These are phyloP conservation scores for Catostomus latipinnis DNA, from an alignment of 2,797 vertebrate species.

Conservation along the genomic window DNA sequence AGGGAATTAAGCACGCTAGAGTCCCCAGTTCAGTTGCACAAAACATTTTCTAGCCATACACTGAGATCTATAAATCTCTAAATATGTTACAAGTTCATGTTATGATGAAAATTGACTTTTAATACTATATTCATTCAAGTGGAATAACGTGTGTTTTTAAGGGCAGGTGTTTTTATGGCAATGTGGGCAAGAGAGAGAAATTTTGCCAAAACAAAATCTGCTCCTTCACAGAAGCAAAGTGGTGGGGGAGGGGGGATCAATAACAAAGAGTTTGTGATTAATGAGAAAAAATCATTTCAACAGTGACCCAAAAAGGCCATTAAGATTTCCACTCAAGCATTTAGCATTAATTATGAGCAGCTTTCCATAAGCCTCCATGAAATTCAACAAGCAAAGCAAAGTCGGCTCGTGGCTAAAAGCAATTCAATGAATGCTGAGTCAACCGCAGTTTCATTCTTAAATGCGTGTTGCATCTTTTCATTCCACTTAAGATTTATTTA, in stretches of 20 bases:
- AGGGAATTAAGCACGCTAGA: conserved; percentile 4
- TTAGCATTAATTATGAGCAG: conserved; percentile 77
- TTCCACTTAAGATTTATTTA: conserved; percentile 50
- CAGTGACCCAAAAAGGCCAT: conserved; percentile 79
- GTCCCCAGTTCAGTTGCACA: not conserved
- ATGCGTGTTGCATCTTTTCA: conserved; percentile 51
- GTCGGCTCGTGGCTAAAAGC: conserved; percentile 58
- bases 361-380: conserved; percentile 75
- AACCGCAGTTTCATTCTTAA: conserved; percentile 54
- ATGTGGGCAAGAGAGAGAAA: not conserved
- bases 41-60: not conserved
- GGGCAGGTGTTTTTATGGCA: not conserved
- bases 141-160: not conserved
- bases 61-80: conserved; percentile 1
- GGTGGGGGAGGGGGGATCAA: not conserved
- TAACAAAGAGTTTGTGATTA: conserved; percentile 72
- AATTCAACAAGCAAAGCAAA: conserved; percentile 77
- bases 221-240: conserved; percentile 9
- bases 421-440: conserved; percentile 66
- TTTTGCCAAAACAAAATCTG: not conserved
- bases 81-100: not conserved
- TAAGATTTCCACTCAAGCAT: conserved; percentile 77
- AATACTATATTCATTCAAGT: not conserved
- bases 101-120: not conserved
- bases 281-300: conserved; percentile 77